A percentile compares a stretch with the other conserved stretches of the same genome.
Conservation (phyloP, 2,113 vertebrate species). For the Corythornis madagascariensis region DNA sequence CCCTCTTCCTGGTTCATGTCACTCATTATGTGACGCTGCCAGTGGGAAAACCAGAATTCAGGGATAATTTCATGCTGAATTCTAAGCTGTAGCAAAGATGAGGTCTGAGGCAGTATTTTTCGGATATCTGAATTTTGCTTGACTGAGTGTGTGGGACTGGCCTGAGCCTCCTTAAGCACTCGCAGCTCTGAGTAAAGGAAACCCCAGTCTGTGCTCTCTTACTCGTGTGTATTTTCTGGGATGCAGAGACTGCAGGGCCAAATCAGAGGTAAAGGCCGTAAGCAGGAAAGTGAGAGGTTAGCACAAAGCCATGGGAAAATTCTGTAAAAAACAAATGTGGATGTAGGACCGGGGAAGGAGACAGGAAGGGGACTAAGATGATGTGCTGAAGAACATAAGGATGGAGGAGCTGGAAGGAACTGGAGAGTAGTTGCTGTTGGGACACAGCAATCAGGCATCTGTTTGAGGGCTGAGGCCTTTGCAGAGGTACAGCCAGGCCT, state of each 20-base stretch:
- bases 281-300: background rate
- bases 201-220: no score
- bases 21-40: background rate
- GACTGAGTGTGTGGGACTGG: background rate
- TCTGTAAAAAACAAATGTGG: background rate
- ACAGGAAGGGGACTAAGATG: fast-evolving
- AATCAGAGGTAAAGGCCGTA: no score
- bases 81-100: background rate
- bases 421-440: background rate
- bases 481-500: background rate
- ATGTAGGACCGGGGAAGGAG: background rate
- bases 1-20: background rate
- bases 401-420: background rate
- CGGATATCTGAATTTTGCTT: background rate
- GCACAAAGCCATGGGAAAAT: background rate
- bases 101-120: background rate
- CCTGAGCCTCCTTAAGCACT: background rate
- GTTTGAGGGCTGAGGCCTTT: background rate
- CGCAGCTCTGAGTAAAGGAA: background rate
- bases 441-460: fast-evolving
- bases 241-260: background rate
- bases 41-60: background rate
- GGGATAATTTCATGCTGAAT: background rate
- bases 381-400: fast-evolving
- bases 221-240: background rate